phyloP scores from a whole-genome alignment of 2,797 vertebrate genomes.

The Epinephelus awoara region DNA sequence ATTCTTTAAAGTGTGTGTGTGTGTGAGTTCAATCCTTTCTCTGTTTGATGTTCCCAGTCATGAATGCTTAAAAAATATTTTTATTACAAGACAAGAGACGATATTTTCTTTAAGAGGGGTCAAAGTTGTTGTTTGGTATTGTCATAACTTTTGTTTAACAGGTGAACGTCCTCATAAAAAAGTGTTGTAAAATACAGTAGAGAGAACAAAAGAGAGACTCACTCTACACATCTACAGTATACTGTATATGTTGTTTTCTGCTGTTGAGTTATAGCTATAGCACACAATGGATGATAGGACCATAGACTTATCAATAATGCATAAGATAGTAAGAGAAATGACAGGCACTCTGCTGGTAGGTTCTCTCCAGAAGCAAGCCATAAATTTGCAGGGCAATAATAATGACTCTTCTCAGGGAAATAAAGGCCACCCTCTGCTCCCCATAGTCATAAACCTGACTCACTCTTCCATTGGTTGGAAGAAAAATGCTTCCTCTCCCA shows the following conservation, averaged over 20 bases:
- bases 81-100: conserved; percentile 10
- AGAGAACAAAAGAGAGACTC: conserved; percentile 54
- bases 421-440: conserved; percentile 86
- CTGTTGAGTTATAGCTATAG: conserved; percentile 76
- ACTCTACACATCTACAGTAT: conserved; percentile 55
- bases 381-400: conserved; percentile 87
- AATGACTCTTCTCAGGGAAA: conserved; percentile 87
- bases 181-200: conserved; percentile 56
- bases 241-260: conserved; percentile 72
- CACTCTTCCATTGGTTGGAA: conserved; percentile 84
- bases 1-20: neutral
- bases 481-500: conserved; percentile 82
- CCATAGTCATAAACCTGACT: conserved; percentile 86
- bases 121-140: conserved; percentile 25
- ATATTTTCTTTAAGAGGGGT: conserved; percentile 28
- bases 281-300: conserved; percentile 81
- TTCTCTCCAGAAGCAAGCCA: conserved; percentile 83
- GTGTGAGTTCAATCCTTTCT: neutral
- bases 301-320: conserved; percentile 86
- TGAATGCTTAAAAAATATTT: conserved; percentile 10
- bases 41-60: neutral
- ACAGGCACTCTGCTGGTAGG: conserved; percentile 83
- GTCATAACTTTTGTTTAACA: conserved; percentile 52
- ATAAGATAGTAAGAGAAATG: conserved; percentile 85
- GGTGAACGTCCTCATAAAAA: conserved; percentile 52